These are phyloP conservation scores for Myrmecobius fasciatus DNA, from an alignment of 2,113 vertebrate genomes.

Conservation along the genomic window DNA sequence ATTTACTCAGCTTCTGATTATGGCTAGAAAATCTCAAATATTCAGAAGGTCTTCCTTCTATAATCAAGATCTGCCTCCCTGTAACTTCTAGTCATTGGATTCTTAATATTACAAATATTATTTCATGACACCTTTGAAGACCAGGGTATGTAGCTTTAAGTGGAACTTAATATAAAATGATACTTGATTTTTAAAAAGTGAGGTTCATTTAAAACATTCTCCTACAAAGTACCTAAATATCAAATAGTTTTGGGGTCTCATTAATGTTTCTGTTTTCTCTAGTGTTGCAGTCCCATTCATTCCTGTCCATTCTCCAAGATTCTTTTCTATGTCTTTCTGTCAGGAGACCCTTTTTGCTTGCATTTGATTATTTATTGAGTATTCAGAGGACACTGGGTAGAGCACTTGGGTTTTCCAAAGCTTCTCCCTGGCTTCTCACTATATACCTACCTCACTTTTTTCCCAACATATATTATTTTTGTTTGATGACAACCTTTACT, in stretches of 20 bases:
- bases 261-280: neutral
- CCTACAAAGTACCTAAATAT: neutral
- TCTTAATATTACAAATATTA: neutral
- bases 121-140: neutral
- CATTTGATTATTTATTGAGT: neutral
- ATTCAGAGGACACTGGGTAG: neutral
- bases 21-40: neutral
- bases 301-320: neutral
- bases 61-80: neutral
- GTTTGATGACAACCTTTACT: neutral
- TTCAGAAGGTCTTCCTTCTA: neutral
- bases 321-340: too few relatives aligned
- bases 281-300: neutral
- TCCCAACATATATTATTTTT: neutral
- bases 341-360: neutral
- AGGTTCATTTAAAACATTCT: neutral
- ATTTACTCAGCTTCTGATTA: neutral
- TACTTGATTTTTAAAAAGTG: neutral
- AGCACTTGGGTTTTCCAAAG: neutral
- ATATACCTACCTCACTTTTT: neutral
- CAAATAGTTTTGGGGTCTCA: neutral
- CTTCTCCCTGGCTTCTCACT: neutral
- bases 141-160: neutral
- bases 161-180: neutral
- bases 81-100: neutral